Percentiles rank a stretch among this genome's conserved stretches.
Evolutionary conservation across 2,888 invertebrate species (phyloP).

Genomic region (Nipponacmea schrenckii): DNA sequence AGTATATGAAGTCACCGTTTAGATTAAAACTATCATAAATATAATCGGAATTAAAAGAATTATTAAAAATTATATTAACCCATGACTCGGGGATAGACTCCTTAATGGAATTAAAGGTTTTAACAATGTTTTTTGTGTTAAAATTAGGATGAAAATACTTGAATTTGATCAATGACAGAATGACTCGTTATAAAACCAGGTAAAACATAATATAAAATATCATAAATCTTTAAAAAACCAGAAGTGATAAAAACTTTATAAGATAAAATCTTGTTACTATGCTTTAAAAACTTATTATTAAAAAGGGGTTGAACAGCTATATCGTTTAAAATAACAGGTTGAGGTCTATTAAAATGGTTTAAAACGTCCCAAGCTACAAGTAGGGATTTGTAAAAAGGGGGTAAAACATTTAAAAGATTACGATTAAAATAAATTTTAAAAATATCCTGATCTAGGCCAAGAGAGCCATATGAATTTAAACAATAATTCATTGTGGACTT

Average conservation of each 20-base stretch:
- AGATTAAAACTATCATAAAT: too few species aligned
- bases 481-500: not conserved
- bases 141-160: not conserved
- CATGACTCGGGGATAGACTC: not conserved
- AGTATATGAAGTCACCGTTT: too few species aligned
- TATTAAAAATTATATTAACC: not conserved
- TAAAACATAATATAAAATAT: too few species aligned
- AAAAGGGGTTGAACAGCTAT: too few species aligned
- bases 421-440: not conserved
- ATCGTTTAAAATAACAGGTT: too few species aligned
- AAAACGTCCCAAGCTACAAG: too few species aligned
- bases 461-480: not conserved
- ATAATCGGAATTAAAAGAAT: not conserved
- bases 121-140: not conserved
- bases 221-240: too few species aligned
- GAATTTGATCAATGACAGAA: not conserved
- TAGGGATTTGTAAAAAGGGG: not conserved
- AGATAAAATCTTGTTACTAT: too few species aligned
- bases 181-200: not conserved
- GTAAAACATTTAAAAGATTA: not conserved
- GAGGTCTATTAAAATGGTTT: too few species aligned
- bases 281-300: too few species aligned
- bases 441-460: not conserved
- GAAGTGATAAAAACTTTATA: too few species aligned
- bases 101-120: not conserved